Percentiles rank a stretch among this genome's conserved stretches.
phyloP scores from a whole-genome alignment of 2,888 invertebrate genomes.

The Polyommatus iphigenia region DNA sequence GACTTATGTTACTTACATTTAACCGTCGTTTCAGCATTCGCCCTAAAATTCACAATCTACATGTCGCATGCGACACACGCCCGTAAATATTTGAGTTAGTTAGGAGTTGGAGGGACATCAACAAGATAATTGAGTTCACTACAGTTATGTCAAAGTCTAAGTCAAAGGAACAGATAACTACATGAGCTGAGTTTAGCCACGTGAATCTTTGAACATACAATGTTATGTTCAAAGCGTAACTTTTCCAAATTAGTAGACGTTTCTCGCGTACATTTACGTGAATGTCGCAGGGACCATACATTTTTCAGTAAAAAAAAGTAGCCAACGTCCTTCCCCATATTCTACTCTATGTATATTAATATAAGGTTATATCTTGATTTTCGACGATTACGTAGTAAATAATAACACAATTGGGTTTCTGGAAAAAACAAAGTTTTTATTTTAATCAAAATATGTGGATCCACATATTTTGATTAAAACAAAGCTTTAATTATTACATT shows the following conservation, averaged over 20 bases:
- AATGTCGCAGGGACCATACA: no score
- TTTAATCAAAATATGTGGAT: no score
- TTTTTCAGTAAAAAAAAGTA: no score
- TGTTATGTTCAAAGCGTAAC: neutral
- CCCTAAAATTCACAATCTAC: neutral
- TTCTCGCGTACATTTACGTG: neutral
- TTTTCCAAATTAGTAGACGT: neutral
- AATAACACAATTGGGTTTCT: no score
- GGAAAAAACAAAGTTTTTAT: no score
- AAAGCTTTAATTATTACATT: no score
- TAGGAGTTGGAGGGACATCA: constrained; percentile 2
- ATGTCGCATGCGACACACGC: neutral
- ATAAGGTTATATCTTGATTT: no score
- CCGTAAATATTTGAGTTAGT: constrained; percentile 17
- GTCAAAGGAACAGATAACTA: constrained; percentile 26
- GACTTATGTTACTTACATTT: neutral
- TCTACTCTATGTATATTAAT: neutral
- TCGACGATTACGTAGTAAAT: no score
- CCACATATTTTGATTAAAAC: no score
- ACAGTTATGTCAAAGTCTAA: constrained; percentile 3
- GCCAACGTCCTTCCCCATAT: neutral
- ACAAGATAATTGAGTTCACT: constrained; percentile 24
- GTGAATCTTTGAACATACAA: constrained; percentile 15
- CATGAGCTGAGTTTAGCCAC: constrained; percentile 15
- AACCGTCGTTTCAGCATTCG: neutral